A percentile compares a stretch with the other conserved stretches of the same genome.
These are phyloP conservation scores for Cetoscarus ocellatus DNA, from an alignment of 2,797 vertebrate species.

Conservation along the genomic window DNA sequence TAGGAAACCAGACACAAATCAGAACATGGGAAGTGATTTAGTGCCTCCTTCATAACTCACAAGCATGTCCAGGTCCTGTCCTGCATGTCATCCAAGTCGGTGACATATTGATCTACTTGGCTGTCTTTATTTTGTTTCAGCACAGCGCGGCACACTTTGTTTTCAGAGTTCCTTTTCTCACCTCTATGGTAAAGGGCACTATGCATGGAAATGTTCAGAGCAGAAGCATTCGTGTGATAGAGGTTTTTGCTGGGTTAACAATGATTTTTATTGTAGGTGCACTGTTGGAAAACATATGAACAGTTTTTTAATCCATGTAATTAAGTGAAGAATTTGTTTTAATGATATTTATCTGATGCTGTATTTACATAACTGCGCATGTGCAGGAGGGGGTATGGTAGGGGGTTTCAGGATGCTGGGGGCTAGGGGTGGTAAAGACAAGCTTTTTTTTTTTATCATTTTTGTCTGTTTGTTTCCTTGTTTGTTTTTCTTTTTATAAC, in stretches of 20 bases:
- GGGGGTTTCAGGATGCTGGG: too few relatives aligned
- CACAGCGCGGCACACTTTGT: slow-evolving; percentile 29
- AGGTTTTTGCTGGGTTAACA: neutral
- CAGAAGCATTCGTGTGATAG: slow-evolving; percentile 6
- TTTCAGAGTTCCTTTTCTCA: slow-evolving; percentile 29
- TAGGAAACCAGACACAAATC: slow-evolving; percentile 83
- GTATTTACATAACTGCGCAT: neutral
- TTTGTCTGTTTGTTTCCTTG: too few relatives aligned
- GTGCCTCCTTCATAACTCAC: slow-evolving; percentile 81
- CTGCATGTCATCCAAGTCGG: slow-evolving; percentile 72
- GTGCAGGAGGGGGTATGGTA: too few relatives aligned
- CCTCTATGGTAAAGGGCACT: slow-evolving; percentile 37
- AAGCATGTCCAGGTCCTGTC: slow-evolving; percentile 78
- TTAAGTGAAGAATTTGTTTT: neutral
- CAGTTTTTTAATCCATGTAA: slow-evolving; percentile 1
- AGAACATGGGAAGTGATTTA: slow-evolving; percentile 85
- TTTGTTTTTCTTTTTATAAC: too few relatives aligned
- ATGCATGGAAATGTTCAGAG: slow-evolving; percentile 13
- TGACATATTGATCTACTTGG: slow-evolving; percentile 81
- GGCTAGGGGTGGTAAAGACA: too few relatives aligned
- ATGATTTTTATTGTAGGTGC: neutral
- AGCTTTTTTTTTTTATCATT: too few relatives aligned
- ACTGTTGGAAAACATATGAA: neutral
- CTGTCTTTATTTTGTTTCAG: slow-evolving; percentile 75
- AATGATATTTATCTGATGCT: neutral